phyloP scores from a whole-genome alignment of 1,140 invertebrate genomes.

The Drosophila tani region DNA sequence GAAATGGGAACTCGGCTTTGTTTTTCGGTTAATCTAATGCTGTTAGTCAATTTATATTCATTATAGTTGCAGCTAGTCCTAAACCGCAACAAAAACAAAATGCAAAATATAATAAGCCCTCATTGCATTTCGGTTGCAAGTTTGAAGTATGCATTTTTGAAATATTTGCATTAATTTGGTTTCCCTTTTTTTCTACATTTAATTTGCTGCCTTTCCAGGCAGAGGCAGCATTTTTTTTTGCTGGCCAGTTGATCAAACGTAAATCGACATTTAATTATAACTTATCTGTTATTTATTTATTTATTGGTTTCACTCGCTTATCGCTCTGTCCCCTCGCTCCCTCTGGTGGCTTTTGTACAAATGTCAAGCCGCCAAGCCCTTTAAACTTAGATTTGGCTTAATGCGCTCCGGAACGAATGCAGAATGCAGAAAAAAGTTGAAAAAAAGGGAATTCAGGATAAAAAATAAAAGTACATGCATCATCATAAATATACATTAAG shows the following conservation, averaged over 20 bases:
- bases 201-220: background rate
- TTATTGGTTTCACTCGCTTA: constrained; percentile 23
- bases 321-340: background rate
- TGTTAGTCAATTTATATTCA: constrained; percentile 75
- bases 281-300: constrained; percentile 70
- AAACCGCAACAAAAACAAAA: constrained; percentile 5
- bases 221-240: background rate
- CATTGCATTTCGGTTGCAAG: constrained; percentile 12
- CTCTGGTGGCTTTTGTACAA: constrained; percentile 48
- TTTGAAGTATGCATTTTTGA: constrained; percentile 21
- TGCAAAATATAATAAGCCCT: background rate
- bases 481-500: constrained; percentile 58
- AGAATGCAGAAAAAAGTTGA: constrained; percentile 2
- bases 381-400: constrained; percentile 52
- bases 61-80: constrained; percentile 43
- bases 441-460: background rate
- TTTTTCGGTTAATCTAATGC: constrained; percentile 72
- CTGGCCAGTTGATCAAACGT: constrained; percentile 55
- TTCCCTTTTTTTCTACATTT: background rate
- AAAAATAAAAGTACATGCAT: constrained; percentile 2
- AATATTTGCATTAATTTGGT: constrained; percentile 38
- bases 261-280: constrained; percentile 78
- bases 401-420: background rate
- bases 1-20: constrained; percentile 24
- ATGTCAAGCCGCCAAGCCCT: constrained; percentile 53